phyloP scores from a whole-genome alignment of 1,140 invertebrate genomes.

The Metaphire vulgaris region DNA sequence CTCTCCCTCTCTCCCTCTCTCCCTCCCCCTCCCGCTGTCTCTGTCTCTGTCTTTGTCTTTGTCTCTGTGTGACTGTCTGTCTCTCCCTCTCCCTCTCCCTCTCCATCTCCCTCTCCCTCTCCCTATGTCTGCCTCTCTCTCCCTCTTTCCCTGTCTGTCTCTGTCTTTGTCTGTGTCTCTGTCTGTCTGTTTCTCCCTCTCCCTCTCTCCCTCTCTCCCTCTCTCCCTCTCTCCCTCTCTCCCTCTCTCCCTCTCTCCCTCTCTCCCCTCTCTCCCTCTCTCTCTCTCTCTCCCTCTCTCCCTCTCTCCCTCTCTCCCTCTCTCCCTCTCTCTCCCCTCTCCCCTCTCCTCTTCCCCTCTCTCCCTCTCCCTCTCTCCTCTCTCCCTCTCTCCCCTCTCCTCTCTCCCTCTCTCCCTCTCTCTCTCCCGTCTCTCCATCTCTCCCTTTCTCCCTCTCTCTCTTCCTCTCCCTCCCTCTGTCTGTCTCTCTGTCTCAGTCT shows the following conservation, averaged over 20 bases:
- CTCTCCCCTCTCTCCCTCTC: background rate
- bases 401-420: background rate
- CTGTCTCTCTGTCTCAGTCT: background rate
- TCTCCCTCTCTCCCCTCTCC: too few relatives aligned
- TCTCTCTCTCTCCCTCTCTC: background rate
- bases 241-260: background rate
- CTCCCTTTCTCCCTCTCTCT: background rate
- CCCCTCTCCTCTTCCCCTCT: background rate
- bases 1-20: too few relatives aligned
- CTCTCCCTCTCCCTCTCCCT: too few relatives aligned
- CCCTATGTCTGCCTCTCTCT: background rate
- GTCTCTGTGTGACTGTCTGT: too few relatives aligned
- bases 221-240: background rate
- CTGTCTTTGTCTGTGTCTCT: background rate
- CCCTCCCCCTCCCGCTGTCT: too few relatives aligned
- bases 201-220: background rate
- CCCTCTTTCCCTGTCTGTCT: background rate
- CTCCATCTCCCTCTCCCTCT: too few relatives aligned
- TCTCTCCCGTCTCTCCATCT: background rate
- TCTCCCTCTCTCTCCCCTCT: background rate
- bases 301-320: background rate
- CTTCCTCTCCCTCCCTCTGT: background rate
- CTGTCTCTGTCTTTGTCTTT: too few relatives aligned
- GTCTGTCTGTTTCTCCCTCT: background rate
- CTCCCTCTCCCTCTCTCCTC: background rate